Base-by-base conservation (phyloP, 2,113 vertebrate species). In the Brienomyrus brachyistius region DNA sequence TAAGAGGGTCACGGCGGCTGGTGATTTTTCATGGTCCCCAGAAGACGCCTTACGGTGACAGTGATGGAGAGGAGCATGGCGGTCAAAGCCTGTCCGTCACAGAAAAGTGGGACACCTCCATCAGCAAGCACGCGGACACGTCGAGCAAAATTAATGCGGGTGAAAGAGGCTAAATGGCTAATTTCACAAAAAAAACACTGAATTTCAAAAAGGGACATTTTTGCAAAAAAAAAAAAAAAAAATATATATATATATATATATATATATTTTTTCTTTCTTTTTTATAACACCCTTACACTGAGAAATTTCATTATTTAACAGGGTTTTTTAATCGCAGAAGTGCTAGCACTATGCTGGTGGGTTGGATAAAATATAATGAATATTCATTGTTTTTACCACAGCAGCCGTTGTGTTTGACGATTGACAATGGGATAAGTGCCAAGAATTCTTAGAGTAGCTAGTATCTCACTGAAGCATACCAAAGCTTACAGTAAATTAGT, bases 241-340 rank as follows among this genome's bases (percentile, higher is more conserved):
- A n/a, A n/a, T n/a, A 31, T 31, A 50, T 48, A 48, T 48, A 48
- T 10, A 48, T 11, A 50, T 50, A 51, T 51, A 51, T 51, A 10
- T 50, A 10, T 50, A 1, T 17, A 0, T 54, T 19, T 10, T 27
- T 10, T 31, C 11, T 13, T 74, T 77, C 5, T 77, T 77, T 40
- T 43, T 80, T 7, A 80, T 80, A 35, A 80, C 74, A 80, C 74
- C 74, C 31, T 80, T 80, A 19, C 74, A 80, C 74, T 43, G 13
- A 40, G 35, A 35, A 80, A 80, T 80, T 80, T 80, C 35, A 80
- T 80, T 80, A 80, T 80, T 80, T 80, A 80, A 80, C 74, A 80
- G 15, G 35, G 17, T 80, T 80, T 70, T 80, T 80, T 80, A 80
- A 80, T 80, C 74, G 35, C 19, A 19, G 35, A 80, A 80, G 74